These are phyloP conservation scores for Pogonognathellus flavescens DNA, from an alignment of 1,140 invertebrate species.

Conservation along the genomic window DNA sequence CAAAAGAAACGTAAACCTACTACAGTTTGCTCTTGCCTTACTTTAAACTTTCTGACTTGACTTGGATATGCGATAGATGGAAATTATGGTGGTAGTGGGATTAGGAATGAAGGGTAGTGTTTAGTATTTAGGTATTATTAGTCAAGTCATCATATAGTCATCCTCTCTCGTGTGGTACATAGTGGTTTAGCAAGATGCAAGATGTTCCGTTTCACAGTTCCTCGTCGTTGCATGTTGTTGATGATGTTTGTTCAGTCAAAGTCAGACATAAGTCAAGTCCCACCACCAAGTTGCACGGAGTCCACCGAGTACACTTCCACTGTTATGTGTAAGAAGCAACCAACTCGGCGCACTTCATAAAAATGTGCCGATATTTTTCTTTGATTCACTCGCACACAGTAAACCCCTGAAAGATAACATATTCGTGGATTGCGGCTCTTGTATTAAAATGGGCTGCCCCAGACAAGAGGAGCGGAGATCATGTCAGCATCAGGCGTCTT, in stretches of 20 bases:
- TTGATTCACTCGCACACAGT: neutral
- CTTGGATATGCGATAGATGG: neutral
- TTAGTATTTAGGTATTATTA: too few species aligned
- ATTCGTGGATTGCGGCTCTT: neutral
- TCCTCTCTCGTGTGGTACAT: neutral
- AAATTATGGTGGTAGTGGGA: neutral
- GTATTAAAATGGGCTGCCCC: neutral
- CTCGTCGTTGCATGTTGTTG: conserved; percentile 39
- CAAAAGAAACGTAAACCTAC: neutral
- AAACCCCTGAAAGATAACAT: conserved; percentile 23
- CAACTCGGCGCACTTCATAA: neutral
- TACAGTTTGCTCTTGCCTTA: conserved; percentile 18
- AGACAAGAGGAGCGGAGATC: conserved; percentile 25
- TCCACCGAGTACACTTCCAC: neutral
- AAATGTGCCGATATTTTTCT: conserved; percentile 26
- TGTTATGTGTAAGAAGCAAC: neutral
- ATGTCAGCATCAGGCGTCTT: conserved; percentile 38
- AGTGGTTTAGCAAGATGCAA: conserved; percentile 42
- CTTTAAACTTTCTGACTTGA: neutral
- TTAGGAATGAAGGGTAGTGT: too few species aligned
- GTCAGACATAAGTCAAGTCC: neutral
- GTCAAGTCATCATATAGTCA: too few species aligned
- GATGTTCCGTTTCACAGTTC: conserved; percentile 43
- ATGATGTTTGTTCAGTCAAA: conserved; percentile 49
- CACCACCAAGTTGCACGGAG: neutral